Evolutionary conservation across 2,113 vertebrate genomes (phyloP).

Genomic region (Embiotoca jacksoni): DNA sequence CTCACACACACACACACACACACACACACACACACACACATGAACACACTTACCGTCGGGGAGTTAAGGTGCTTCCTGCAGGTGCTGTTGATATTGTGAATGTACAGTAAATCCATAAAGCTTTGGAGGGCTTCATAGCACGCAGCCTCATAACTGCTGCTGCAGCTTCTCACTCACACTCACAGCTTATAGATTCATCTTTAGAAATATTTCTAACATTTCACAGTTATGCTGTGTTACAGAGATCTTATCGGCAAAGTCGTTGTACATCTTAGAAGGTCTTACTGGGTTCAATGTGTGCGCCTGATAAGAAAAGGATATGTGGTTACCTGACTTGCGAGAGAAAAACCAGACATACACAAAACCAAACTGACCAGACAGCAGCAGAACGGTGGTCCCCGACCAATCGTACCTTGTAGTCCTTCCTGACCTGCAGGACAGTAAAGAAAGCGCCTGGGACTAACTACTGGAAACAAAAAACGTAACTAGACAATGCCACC

Average conservation of each 20-base stretch:
- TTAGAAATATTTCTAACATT: not conserved
- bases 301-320: not conserved
- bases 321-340: no score
- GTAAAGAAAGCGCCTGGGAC: no score
- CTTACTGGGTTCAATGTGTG: no score
- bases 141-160: conserved; percentile 19
- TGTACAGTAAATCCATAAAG: conserved; percentile 43
- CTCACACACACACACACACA: not conserved
- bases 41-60: conserved; percentile 8
- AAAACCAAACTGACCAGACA: not conserved
- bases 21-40: not conserved
- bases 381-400: no score
- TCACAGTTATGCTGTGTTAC: not conserved
- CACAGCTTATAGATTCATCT: conserved; percentile 17
- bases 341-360: no score
- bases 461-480: no score
- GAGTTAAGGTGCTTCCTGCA: conserved; percentile 33
- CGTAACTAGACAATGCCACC: no score
- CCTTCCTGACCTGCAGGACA: no score
- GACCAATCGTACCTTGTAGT: no score
- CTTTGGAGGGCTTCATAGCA: conserved; percentile 24
- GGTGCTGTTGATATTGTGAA: conserved; percentile 46
- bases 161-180: conserved; percentile 21
- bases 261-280: not conserved
- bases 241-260: not conserved